These are phyloP conservation scores for Lasioglossum malachurum DNA, from an alignment of 2,888 invertebrate species.

Conservation along the genomic window DNA sequence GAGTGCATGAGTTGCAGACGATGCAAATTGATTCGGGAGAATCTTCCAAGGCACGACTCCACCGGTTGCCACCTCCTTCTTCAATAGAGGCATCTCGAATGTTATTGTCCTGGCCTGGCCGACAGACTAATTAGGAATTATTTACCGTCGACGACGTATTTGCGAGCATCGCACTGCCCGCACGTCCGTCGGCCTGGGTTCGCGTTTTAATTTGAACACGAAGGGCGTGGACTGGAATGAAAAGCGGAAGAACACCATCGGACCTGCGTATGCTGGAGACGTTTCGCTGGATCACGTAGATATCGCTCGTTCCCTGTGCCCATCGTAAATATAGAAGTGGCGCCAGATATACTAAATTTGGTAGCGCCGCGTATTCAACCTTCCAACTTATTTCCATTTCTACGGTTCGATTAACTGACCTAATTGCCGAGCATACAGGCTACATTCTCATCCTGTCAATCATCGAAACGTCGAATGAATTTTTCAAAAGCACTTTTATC, in stretches of 20 bases:
- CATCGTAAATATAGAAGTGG: slow-evolving; percentile 72
- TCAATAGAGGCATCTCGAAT: slow-evolving; percentile 17
- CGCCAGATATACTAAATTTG: slow-evolving; percentile 73
- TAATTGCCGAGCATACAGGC: neutral
- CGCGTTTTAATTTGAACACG: slow-evolving; percentile 68
- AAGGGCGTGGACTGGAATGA: slow-evolving; percentile 67
- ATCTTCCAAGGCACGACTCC: slow-evolving; percentile 25
- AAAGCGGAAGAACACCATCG: slow-evolving; percentile 64
- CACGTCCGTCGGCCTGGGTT: slow-evolving; percentile 60
- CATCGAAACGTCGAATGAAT: neutral
- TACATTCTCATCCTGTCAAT: neutral
- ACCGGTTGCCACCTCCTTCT: neutral
- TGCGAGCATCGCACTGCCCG: slow-evolving; percentile 47
- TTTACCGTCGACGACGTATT: slow-evolving; percentile 60
- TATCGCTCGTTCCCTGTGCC: slow-evolving; percentile 65
- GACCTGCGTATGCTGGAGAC: slow-evolving; percentile 48
- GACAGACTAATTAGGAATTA: slow-evolving; percentile 65
- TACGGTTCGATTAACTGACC: neutral
- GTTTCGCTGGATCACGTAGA: slow-evolving; percentile 66
- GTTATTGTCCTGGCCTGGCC: slow-evolving; percentile 46
- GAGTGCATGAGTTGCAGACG: neutral
- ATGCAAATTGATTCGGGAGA: slow-evolving; percentile 1
- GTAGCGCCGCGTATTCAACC: slow-evolving; percentile 45
- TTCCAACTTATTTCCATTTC: neutral
- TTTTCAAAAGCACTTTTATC: neutral